phyloP scores from a whole-genome alignment of 2,888 invertebrate species.

The Aleiodes testaceus region DNA sequence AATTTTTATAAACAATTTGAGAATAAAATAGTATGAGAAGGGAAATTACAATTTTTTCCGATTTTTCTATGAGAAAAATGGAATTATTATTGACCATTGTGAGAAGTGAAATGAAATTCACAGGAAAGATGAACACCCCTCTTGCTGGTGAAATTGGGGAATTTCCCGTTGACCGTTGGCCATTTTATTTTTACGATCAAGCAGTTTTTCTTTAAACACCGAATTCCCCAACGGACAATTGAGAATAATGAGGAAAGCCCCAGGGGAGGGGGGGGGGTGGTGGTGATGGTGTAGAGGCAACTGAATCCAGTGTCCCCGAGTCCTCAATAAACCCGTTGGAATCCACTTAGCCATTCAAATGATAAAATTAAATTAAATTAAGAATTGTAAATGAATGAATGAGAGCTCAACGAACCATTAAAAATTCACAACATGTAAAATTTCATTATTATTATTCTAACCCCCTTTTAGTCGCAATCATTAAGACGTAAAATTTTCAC shows the following conservation, averaged over 20 bases:
- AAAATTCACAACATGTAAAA: constrained; percentile 26
- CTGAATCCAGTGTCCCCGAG: neutral
- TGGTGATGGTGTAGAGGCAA: too few species aligned
- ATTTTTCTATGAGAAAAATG: too few species aligned
- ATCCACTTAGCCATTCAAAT: constrained; percentile 12
- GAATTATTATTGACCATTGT: neutral
- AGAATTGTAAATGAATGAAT: neutral
- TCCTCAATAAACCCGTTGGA: neutral
- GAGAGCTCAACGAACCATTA: constrained; percentile 10
- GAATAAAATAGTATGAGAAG: neutral
- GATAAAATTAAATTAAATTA: constrained; percentile 27
- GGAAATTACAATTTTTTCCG: too few species aligned
- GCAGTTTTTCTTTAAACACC: neutral
- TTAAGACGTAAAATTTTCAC: constrained; percentile 29
- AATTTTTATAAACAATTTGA: neutral
- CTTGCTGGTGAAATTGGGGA: neutral
- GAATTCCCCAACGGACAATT: constrained; percentile 8
- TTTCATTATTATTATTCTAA: constrained; percentile 23
- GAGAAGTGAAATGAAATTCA: neutral
- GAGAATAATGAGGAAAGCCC: constrained; percentile 13
- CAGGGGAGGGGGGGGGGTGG: neutral
- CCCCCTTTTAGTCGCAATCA: constrained; percentile 15
- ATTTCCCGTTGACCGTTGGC: neutral
- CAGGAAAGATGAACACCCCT: neutral
- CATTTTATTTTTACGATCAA: neutral